Conservation (phyloP, 2,888 invertebrate genomes). For the Gymnocheta viridis region DNA sequence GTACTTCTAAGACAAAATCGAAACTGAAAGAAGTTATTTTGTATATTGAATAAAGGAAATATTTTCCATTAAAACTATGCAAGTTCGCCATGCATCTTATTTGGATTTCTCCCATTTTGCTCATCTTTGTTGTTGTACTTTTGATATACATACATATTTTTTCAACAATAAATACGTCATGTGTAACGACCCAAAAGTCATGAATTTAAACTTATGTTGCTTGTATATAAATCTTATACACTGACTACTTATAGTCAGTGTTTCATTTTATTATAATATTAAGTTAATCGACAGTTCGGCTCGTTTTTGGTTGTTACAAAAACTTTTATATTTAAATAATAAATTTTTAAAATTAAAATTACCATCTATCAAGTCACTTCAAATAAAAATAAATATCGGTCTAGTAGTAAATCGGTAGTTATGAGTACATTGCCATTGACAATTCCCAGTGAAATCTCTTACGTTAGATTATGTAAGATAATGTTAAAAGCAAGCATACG, state of each 20-base stretch:
- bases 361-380: too few relatives aligned
- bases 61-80: constrained; percentile 25
- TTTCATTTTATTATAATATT: not conserved
- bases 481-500: too few relatives aligned
- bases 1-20: constrained; percentile 37
- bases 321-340: not conserved
- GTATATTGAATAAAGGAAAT: constrained; percentile 27
- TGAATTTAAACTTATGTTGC: constrained; percentile 35
- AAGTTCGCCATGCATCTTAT: constrained; percentile 52
- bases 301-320: not conserved
- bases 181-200: constrained; percentile 71
- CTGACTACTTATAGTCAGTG: too few relatives aligned
- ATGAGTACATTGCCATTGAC: too few relatives aligned
- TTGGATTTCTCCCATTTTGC: constrained; percentile 21
- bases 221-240: not conserved
- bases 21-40: not conserved
- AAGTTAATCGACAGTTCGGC: not conserved
- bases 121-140: not conserved
- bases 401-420: too few relatives aligned
- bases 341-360: too few relatives aligned
- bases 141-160: not conserved
- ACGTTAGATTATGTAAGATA: too few relatives aligned
- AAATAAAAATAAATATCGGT: too few relatives aligned
- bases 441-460: too few relatives aligned
- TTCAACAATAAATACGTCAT: constrained; percentile 56